Evolutionary conservation across 1,140 invertebrate genomes (phyloP).

Genomic region (Marisa cornuarietis): DNA sequence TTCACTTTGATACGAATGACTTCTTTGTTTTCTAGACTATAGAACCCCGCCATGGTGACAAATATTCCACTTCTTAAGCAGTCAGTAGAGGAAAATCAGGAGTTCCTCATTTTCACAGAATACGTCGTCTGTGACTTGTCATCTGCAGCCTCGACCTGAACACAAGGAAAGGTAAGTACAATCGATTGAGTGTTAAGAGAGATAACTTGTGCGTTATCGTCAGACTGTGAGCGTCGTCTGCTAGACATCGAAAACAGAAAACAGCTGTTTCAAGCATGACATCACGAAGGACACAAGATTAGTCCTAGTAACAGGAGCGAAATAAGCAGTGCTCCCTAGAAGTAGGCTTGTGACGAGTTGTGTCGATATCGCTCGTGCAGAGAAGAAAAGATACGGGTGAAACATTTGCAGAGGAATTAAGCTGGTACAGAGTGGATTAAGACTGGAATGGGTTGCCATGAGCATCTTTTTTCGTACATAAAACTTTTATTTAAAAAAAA

Average conservation of each 20-base stretch:
- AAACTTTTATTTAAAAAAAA: too few relatives aligned
- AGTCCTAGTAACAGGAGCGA: neutral
- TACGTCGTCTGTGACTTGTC: slow-evolving; percentile 25
- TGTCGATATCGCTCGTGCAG: too few relatives aligned
- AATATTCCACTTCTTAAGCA: neutral
- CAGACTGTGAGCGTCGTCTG: neutral
- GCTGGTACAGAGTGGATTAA: too few relatives aligned
- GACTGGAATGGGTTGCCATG: too few relatives aligned
- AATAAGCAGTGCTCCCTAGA: neutral
- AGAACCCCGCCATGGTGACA: slow-evolving; percentile 47
- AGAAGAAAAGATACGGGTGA: too few relatives aligned
- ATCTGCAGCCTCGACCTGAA: slow-evolving; percentile 19
- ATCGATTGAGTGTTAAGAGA: neutral
- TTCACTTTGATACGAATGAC: slow-evolving; percentile 48
- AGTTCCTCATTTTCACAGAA: neutral
- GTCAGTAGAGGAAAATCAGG: neutral
- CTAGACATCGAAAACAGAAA: neutral
- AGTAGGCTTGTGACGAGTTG: too few relatives aligned
- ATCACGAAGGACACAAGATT: neutral
- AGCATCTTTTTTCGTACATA: too few relatives aligned
- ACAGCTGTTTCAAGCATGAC: neutral
- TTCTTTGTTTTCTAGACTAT: slow-evolving; percentile 49
- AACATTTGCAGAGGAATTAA: too few relatives aligned
- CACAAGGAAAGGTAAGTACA: neutral
- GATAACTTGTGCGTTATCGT: neutral